phyloP scores from a whole-genome alignment of 2,888 invertebrate species.

The Andrena bucephala region DNA sequence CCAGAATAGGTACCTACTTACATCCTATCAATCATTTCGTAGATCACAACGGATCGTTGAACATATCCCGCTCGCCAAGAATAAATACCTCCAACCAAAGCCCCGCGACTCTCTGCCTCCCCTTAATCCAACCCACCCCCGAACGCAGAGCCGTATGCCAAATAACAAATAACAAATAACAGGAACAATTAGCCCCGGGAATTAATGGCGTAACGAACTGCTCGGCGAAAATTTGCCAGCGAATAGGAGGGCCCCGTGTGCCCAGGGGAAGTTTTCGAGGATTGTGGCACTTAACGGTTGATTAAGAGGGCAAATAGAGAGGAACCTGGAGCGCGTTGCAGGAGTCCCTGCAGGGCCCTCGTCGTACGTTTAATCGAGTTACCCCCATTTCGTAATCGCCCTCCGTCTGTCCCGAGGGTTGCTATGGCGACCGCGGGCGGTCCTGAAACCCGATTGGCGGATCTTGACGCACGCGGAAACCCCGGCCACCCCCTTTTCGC shows the following conservation, averaged over 20 bases:
- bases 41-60: neutral
- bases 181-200: constrained; percentile 33
- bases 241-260: constrained; percentile 17
- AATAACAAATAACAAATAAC: constrained; percentile 22
- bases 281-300: constrained; percentile 82
- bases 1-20: too few relatives aligned
- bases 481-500: constrained; percentile 61
- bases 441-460: constrained; percentile 75
- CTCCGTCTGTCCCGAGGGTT: constrained; percentile 76
- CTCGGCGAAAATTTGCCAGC: constrained; percentile 19
- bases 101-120: neutral
- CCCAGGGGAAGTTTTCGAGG: constrained; percentile 65
- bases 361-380: constrained; percentile 82
- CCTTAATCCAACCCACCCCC: neutral
- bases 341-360: constrained; percentile 57
- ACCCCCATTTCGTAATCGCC: constrained; percentile 84
- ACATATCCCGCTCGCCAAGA: too few relatives aligned
- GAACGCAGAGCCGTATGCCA: neutral
- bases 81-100: neutral
- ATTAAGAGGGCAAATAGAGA: constrained; percentile 84
- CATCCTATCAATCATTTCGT: neutral
- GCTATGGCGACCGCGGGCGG: constrained; percentile 79
- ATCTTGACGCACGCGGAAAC: constrained; percentile 71
- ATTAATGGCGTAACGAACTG: constrained; percentile 25
- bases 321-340: constrained; percentile 52